A percentile compares a stretch with the other conserved stretches of the same genome.
These are phyloP conservation scores for Neocrepidodera transversa DNA, from an alignment of 2,888 invertebrate genomes.

Conservation along the genomic window DNA sequence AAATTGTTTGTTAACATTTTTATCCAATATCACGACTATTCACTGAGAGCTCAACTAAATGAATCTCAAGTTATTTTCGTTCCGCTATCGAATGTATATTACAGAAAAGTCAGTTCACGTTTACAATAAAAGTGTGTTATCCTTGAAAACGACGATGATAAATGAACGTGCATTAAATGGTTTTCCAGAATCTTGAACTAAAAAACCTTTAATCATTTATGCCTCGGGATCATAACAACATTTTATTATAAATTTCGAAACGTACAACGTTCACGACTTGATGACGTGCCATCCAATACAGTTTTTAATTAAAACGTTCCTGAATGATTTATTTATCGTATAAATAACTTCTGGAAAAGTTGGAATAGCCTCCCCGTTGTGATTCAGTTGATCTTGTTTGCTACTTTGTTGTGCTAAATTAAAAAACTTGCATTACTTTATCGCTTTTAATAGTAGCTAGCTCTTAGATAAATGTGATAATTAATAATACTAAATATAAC, in stretches of 20 bases:
- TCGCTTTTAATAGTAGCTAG: no score
- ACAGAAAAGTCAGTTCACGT: constrained; percentile 18
- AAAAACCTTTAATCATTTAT: constrained; percentile 7
- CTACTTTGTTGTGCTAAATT: not conserved
- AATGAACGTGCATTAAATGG: constrained; percentile 10
- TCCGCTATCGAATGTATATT: no score
- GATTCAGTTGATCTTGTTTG: not conserved
- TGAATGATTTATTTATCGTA: constrained; percentile 10
- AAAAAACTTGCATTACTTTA: not conserved
- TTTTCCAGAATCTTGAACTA: constrained; percentile 11
- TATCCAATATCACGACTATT: no score
- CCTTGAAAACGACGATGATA: constrained; percentile 14
- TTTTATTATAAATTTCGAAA: constrained; percentile 2
- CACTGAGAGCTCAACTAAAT: no score
- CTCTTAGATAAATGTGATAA: no score
- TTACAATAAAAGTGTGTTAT: constrained; percentile 18
- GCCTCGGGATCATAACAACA: constrained; percentile 1
- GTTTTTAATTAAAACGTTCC: constrained; percentile 7
- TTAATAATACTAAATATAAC: no score
- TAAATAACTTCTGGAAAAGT: constrained; percentile 11
- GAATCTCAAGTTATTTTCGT: no score
- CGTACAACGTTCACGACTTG: constrained; percentile 6
- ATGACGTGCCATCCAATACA: not conserved
- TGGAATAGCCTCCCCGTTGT: not conserved
- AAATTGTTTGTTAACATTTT: no score